Conservation (phyloP, 2,113 vertebrate species). For the Trematocara nigrifrons region DNA sequence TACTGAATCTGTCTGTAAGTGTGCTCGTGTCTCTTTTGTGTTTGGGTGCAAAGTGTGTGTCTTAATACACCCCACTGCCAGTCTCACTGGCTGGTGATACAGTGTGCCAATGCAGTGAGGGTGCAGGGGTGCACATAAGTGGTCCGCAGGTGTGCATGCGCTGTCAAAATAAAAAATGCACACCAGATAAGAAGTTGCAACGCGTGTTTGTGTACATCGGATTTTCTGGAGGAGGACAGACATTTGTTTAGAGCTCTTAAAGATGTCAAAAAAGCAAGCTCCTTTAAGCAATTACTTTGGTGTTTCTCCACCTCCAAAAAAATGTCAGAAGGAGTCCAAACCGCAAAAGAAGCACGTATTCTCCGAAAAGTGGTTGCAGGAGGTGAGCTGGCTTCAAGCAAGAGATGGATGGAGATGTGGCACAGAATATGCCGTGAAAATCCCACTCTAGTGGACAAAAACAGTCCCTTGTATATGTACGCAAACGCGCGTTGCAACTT, state of each 20-base stretch:
- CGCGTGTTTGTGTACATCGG: accelerated
- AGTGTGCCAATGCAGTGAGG: not conserved
- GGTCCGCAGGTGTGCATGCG: not conserved
- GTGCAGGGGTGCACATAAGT: not conserved
- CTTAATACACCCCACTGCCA: not conserved
- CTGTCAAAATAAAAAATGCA: not conserved
- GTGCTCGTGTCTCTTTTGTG: not conserved
- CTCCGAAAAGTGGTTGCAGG: not conserved
- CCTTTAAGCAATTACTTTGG: not conserved
- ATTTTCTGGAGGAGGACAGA: not conserved
- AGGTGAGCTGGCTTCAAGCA: not conserved
- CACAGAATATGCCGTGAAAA: too few species aligned
- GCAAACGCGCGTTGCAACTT: not conserved
- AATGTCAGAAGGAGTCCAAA: not conserved
- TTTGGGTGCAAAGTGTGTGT: not conserved
- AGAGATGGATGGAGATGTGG: too few species aligned
- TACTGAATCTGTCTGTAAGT: constrained; percentile 5
- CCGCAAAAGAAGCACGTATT: accelerated
- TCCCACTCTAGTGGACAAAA: too few species aligned
- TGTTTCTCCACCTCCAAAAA: not conserved
- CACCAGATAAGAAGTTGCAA: not conserved
- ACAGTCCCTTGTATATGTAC: not conserved
- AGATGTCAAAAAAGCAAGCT: not conserved
- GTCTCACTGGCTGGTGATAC: not conserved
- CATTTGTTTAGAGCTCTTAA: not conserved